Evolutionary conservation across 2,797 vertebrate genomes (phyloP), one percentile per base, ranked within the genome.

Genomic region (Ataeniobius toweri): DNA sequence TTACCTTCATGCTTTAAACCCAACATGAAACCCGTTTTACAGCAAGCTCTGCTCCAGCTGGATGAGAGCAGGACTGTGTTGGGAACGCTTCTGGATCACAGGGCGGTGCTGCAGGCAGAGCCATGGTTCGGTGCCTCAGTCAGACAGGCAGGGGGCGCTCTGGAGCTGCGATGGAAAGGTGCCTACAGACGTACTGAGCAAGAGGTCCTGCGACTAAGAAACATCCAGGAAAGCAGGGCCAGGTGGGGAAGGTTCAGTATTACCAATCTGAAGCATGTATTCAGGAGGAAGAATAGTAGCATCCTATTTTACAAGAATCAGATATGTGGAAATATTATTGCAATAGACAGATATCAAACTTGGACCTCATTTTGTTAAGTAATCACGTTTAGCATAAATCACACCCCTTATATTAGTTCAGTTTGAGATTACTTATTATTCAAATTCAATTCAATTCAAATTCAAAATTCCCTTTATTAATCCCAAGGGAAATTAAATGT

Each of bases 121-220:
- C 70, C 89, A 24, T 46, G 67, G 78, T 5, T 79, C 24, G 92
- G 93, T 81, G 85, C 93, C 59, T 93, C 91, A 9, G 89, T 94
- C 58, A 75, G 90, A 67, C 90, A 74, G 75, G 92, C 95, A 91
- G 93, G 95, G 72, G 82, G 86, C 18, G 95, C 93, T 81, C 84
- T 98, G 82, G 96, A 98, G 91, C 95, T 95, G 56, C 96, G 95
- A 48, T 98, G 98, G 97, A 80, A 90, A 72, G 89, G 92, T 8
- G 82, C 96, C 84, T 93, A 88, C 84, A 94, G 93, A 88, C 95
- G 87, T 74, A 90, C 93, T 6, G 95, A 96, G 84, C 95, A 94
- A 9, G 96, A 98, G 59, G 89, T 95, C 1, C 94, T 94, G 3
- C 91, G 91, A 78, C 94, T 96, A 78, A 93, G 94, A 9, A 92